Evolutionary conservation across 37 sponge, comb jelly and placozoan genomes (phyloP).

Genomic region (Aplysina aerophoba): DNA sequence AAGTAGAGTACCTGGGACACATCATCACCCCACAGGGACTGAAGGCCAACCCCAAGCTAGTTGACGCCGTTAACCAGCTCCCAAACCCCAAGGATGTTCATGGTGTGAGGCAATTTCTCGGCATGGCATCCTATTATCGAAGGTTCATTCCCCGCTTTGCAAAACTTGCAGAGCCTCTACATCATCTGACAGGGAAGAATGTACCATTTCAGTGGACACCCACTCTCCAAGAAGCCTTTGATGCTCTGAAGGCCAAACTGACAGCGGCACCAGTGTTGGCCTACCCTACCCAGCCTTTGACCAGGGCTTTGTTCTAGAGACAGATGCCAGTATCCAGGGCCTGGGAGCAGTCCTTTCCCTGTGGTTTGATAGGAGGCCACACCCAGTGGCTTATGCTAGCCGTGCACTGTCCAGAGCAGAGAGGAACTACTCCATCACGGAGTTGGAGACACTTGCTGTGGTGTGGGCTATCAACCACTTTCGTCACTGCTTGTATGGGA

Average conservation of each 20-base stretch:
- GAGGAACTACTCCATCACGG: conserved; percentile 36
- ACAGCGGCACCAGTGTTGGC: conserved; percentile 20
- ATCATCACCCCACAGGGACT: not conserved
- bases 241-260: not conserved
- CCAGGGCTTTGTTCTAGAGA: conserved; percentile 30
- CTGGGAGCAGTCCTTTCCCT: conserved; percentile 9
- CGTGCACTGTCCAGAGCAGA: conserved; percentile 27
- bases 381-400: conserved; percentile 35
- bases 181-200: conserved; percentile 20
- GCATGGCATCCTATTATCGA: conserved; percentile 26
- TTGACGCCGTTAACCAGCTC: not conserved
- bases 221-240: conserved; percentile 9
- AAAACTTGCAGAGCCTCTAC: not conserved
- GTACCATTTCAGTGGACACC: not conserved
- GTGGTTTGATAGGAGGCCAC: conserved; percentile 9
- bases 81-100: conserved; percentile 28
- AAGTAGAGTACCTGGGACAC: conserved; percentile 35
- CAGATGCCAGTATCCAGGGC: conserved; percentile 58
- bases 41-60: not conserved
- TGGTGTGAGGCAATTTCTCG: conserved; percentile 38
- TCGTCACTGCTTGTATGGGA: conserved; percentile 24
- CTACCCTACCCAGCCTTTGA: conserved; percentile 38
- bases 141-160: conserved; percentile 27
- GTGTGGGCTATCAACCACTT: conserved; percentile 48
- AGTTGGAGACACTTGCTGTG: conserved; percentile 43